These are phyloP conservation scores for Porites australiensis DNA, from an alignment of 64 coral and sea anemone species.

Conservation along the genomic window DNA sequence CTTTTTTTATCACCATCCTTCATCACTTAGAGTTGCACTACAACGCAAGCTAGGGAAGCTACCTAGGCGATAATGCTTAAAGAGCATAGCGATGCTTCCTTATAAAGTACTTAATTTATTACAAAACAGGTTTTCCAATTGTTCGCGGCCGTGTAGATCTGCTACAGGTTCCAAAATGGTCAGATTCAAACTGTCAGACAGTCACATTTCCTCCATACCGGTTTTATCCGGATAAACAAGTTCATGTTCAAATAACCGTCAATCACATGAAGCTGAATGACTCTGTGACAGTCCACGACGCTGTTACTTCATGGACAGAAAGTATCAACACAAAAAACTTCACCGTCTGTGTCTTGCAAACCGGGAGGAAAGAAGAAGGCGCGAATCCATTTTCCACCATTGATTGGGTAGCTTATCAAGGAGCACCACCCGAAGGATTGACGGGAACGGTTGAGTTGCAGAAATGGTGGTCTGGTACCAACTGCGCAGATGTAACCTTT, in stretches of 20 bases:
- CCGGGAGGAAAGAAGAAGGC: constrained; percentile 39
- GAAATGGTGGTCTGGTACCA: too few relatives aligned
- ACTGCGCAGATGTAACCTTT: background rate
- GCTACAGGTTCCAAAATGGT: background rate
- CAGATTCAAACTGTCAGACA: constrained; percentile 22
- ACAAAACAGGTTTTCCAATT: constrained; percentile 44
- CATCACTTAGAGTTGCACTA: too few relatives aligned
- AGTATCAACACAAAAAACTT: constrained; percentile 48
- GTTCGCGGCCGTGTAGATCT: constrained; percentile 29
- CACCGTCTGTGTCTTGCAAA: constrained; percentile 44
- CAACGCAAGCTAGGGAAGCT: too few relatives aligned
- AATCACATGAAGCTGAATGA: constrained; percentile 57
- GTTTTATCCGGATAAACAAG: constrained; percentile 59
- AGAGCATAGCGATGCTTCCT: too few relatives aligned
- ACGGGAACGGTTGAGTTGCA: constrained; percentile 14
- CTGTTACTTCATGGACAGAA: constrained; percentile 17
- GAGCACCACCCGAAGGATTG: background rate
- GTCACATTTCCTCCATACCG: constrained; percentile 16
- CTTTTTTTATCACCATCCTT: too few relatives aligned
- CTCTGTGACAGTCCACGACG: constrained; percentile 39
- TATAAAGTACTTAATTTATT: too few relatives aligned
- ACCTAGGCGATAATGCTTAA: too few relatives aligned
- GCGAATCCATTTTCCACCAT: constrained; percentile 35
- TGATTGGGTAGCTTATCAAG: background rate
- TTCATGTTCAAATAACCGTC: constrained; percentile 53